phyloP scores from a whole-genome alignment of 2,888 invertebrate species.

The Leptinotarsa juncta region DNA sequence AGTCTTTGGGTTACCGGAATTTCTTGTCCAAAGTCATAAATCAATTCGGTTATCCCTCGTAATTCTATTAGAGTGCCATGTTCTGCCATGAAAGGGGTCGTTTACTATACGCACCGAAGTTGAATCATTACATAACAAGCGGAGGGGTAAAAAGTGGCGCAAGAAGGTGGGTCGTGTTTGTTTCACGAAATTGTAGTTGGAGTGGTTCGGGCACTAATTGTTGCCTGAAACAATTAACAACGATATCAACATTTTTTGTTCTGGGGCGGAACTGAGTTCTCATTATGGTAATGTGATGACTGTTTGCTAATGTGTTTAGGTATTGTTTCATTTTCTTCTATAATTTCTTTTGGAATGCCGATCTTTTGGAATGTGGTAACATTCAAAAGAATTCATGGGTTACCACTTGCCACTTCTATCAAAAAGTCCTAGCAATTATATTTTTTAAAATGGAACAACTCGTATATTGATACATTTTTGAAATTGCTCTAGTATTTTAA shows the following conservation, averaged over 20 bases:
- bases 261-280: not conserved
- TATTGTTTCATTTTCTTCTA: not conserved
- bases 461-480: too few species aligned
- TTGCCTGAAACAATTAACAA: slow-evolving; percentile 2
- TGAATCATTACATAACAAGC: slow-evolving; percentile 43
- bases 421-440: too few species aligned
- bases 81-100: slow-evolving; percentile 33
- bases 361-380: too few species aligned
- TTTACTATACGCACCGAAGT: slow-evolving; percentile 24
- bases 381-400: too few species aligned
- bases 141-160: slow-evolving; percentile 35
- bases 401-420: too few species aligned
- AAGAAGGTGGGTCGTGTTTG: slow-evolving; percentile 26
- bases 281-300: not conserved
- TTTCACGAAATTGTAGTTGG: slow-evolving; percentile 11
- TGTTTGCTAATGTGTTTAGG: not conserved
- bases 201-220: slow-evolving; percentile 14
- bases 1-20: slow-evolving; percentile 11
- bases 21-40: slow-evolving; percentile 41
- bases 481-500: too few species aligned
- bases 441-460: too few species aligned
- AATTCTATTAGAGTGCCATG: slow-evolving; percentile 40
- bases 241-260: not conserved
- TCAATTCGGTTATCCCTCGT: slow-evolving; percentile 42
- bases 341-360: too few species aligned